phyloP scores from a whole-genome alignment of 2,888 invertebrate species.

The Erpobdella octoculata region DNA sequence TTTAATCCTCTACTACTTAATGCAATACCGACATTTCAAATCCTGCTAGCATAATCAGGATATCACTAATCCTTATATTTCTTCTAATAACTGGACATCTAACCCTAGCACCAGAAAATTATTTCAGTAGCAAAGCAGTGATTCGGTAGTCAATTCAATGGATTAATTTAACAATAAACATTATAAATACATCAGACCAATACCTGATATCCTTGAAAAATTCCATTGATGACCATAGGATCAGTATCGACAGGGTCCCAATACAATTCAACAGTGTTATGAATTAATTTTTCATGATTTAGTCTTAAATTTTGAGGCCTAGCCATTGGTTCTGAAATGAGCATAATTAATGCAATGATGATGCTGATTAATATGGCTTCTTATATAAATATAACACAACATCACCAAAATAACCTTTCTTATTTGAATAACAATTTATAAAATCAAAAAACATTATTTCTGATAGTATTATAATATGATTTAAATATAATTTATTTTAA shows the following conservation, averaged over 20 bases:
- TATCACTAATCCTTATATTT: too few species aligned
- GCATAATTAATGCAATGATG: neutral
- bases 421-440: neutral
- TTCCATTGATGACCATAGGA: conserved; percentile 62
- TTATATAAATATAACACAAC: neutral
- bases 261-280: conserved; percentile 73
- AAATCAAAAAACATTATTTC: too few species aligned
- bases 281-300: conserved; percentile 62
- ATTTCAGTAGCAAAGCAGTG: neutral
- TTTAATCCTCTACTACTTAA: too few species aligned
- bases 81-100: neutral
- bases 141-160: too few species aligned
- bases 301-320: conserved; percentile 42
- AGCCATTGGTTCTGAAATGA: conserved; percentile 39
- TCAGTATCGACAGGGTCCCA: conserved; percentile 73
- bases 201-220: conserved; percentile 85
- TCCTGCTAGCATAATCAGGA: too few species aligned
- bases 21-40: too few species aligned
- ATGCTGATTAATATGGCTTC: neutral
- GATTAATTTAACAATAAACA: too few species aligned
- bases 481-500: neutral
- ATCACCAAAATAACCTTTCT: neutral
- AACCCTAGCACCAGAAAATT: neutral
- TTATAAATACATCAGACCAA: neutral
- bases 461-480: neutral